Percentiles rank a stretch among this genome's conserved stretches.
Conservation (phyloP, 2,113 vertebrate species). For the Ctenomys sociabilis region DNA sequence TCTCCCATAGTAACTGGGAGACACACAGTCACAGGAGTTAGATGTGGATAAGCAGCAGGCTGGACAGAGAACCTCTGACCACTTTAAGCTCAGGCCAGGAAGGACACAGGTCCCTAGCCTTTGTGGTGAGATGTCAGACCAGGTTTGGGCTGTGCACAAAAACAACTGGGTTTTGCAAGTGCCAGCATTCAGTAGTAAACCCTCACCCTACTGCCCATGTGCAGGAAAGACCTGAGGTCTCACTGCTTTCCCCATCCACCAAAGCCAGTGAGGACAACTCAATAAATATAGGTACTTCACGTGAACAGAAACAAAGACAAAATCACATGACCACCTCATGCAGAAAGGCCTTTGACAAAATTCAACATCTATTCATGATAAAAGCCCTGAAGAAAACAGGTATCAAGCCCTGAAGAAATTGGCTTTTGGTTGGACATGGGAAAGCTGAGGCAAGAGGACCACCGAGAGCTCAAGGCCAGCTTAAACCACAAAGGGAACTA, state of each 20-base stretch:
- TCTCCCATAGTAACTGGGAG: neutral
- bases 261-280: neutral
- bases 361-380: neutral
- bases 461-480: no score
- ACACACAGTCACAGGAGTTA: neutral
- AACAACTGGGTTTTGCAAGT: neutral
- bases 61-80: neutral
- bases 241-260: neutral
- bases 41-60: neutral
- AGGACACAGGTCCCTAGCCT: neutral
- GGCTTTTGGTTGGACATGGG: neutral
- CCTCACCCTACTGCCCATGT: neutral
- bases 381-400: neutral
- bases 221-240: neutral
- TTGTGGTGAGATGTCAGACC: neutral
- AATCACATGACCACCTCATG: neutral
- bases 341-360: neutral
- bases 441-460: no score
- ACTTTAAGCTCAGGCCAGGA: neutral
- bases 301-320: neutral
- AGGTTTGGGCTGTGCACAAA: neutral
- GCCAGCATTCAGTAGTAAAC: neutral
- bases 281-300: neutral
- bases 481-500: no score
- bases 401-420: neutral